Evolutionary conservation across 2,888 invertebrate genomes (phyloP), one percentile per base, ranked within the genome.

Genomic region (Fragum sueziense): DNA sequence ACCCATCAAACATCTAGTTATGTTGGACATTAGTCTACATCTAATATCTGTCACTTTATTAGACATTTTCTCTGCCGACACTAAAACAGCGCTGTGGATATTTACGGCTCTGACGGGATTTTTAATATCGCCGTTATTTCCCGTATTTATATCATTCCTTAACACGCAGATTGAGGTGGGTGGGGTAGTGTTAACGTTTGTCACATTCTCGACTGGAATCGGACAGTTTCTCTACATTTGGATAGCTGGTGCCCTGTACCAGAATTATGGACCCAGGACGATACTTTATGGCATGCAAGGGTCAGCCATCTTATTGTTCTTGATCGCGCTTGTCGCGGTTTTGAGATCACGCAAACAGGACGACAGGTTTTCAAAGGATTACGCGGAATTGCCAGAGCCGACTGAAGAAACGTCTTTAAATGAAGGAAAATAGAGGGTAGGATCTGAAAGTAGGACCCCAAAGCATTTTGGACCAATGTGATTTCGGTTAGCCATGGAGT

Each of bases 161-260:
- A 85, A 86, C 68, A 82, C 82, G 22, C 83, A 86, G 25, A 80
- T 85, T 22, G 76, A 83, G 47, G 76, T 86, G 11, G 79, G 82
- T 62, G 86, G 85, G 33, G 54, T 83, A 14, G 79, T 81, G 14
- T 70, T 86, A 14, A 84, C 83, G 1, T 67, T 86, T 27, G 65
- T 83, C 29, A 75, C 76, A n/a, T 80, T 86, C 31, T 80, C 79
- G n/a, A 70, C 70, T 2, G 86, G 86, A 4, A 61, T 81, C n/a
- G 85, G 85, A n/a, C 75, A 81, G n/a, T 70, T 86, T 51, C 29
- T 79, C 0, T 85, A 82, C 33, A 76, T 81, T 17, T 82, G 83
- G 81, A 52, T 83, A 17, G 74, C 79, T 37, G 86, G 85, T 3
- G 65, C 72, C 17, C 52, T 85, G 14, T 83, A 83, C 31, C 70